Evolutionary conservation across 2,797 vertebrate species (phyloP).

Genomic region (Peromyscus nudipes): DNA sequence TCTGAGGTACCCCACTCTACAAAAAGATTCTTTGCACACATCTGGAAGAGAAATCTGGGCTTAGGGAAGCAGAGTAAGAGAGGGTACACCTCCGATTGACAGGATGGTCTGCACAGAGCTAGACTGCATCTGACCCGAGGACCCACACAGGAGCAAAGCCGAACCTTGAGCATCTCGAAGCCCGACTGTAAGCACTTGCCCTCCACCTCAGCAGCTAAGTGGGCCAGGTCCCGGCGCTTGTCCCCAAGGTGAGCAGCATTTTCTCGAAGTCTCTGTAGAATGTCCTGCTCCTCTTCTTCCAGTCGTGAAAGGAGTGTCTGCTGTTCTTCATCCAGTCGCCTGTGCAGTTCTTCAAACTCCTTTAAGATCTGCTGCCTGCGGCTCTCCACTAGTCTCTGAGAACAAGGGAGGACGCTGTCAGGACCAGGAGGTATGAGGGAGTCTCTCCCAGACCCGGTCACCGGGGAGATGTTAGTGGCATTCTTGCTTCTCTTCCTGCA

Average conservation of each 20-base stretch:
- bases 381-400: slow-evolving; percentile 93
- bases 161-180: slow-evolving; percentile 87
- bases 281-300: slow-evolving; percentile 93
- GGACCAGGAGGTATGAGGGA: background rate
- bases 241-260: slow-evolving; percentile 93
- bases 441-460: background rate
- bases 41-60: slow-evolving; percentile 38
- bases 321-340: slow-evolving; percentile 94
- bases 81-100: background rate
- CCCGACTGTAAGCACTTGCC: slow-evolving; percentile 86
- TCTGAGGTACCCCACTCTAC: slow-evolving; percentile 40
- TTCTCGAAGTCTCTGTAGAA: slow-evolving; percentile 93
- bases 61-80: slow-evolving; percentile 45
- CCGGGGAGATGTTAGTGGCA: background rate
- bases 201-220: slow-evolving; percentile 85
- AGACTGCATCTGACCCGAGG: background rate
- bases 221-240: slow-evolving; percentile 86
- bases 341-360: slow-evolving; percentile 95
- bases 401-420: background rate
- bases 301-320: slow-evolving; percentile 93
- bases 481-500: slow-evolving; percentile 43
- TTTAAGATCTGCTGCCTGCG: slow-evolving; percentile 93
- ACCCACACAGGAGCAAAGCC: slow-evolving; percentile 60
- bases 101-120: slow-evolving; percentile 46
- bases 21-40: slow-evolving; percentile 16